A percentile compares a stretch with the other conserved stretches of the same genome.
Conservation (phyloP, 2,797 vertebrate species). For the Poeciliopsis presidionis region DNA sequence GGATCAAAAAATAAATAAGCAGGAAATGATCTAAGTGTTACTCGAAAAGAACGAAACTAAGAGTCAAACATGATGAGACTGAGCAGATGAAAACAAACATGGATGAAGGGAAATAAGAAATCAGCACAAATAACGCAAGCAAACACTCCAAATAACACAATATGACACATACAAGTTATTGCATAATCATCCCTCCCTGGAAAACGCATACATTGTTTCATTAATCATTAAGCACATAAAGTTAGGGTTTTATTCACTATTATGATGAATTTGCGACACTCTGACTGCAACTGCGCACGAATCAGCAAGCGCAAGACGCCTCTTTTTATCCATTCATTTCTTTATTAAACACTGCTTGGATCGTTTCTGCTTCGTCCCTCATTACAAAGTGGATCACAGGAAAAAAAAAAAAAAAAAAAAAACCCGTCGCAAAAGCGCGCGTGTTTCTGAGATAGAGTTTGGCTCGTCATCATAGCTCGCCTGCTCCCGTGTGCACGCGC, state of each 20-base stretch:
- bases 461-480: constrained; percentile 37
- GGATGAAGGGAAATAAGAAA: no score
- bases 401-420: constrained; percentile 18
- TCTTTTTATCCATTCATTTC: no score
- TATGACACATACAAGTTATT: background rate
- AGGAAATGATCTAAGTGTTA: no score
- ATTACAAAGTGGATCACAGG: constrained; percentile 27
- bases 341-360: background rate
- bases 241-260: background rate
- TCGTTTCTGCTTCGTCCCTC: constrained; percentile 24
- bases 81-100: no score
- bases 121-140: no score
- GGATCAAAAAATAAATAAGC: background rate
- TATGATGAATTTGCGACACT: background rate
- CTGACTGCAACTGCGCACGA: background rate
- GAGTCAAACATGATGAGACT: no score
- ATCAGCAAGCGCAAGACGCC: background rate
- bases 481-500: constrained; percentile 27
- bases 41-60: no score
- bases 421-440: constrained; percentile 18
- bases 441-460: constrained; percentile 46
- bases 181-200: background rate
- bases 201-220: no score
- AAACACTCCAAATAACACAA: no score
- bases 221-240: background rate